Conservation (phyloP, 53 echinoderm and acorn worm species). For the Astropecten irregularis region DNA sequence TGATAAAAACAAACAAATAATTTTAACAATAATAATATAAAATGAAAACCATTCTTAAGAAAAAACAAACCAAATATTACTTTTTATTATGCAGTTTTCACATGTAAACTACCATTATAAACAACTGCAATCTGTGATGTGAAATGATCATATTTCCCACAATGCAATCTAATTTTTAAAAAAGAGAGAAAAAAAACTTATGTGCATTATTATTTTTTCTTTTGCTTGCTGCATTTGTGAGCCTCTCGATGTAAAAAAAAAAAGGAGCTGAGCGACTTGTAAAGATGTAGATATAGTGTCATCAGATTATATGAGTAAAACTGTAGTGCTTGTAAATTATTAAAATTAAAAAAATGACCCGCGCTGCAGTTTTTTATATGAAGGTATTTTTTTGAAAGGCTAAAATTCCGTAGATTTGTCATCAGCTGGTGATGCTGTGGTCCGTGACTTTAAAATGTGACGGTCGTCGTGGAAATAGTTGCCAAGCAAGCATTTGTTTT, state of each 20-base stretch:
- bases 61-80: not conserved
- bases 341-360: not conserved
- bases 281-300: slow-evolving; percentile 27
- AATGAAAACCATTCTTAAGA: too few species aligned
- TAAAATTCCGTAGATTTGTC: not conserved
- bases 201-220: not conserved
- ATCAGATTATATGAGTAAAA: not conserved
- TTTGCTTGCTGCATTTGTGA: not conserved
- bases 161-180: slow-evolving; percentile 4
- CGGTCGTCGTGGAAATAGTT: not conserved
- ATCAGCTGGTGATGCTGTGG: not conserved
- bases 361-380: slow-evolving; percentile 37
- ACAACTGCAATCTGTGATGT: not conserved
- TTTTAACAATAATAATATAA: not conserved
- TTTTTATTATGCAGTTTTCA: not conserved
- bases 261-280: not conserved
- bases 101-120: not conserved
- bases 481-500: too few species aligned
- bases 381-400: slow-evolving; percentile 16
- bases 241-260: too few species aligned
- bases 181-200: not conserved
- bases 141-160: not conserved
- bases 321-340: not conserved
- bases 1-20: too few species aligned
- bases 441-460: too few species aligned